Conservation (phyloP, 2,113 vertebrate species). For the Nansenia antarctica region DNA sequence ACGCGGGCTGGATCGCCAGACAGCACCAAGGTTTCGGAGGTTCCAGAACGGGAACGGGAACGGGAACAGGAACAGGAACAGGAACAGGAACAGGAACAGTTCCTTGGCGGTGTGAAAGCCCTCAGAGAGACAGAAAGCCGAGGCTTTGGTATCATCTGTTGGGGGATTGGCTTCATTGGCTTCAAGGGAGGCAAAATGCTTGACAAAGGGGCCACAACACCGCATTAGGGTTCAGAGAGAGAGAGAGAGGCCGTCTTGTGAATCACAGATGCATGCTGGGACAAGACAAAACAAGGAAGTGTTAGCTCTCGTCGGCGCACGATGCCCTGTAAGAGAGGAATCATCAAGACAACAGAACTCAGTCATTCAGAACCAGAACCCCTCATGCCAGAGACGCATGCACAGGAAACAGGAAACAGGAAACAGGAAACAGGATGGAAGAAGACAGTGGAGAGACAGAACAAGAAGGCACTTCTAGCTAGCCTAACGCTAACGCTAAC, state of each 20-base stretch:
- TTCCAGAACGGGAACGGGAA: too few species aligned
- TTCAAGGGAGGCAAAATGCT: conserved; percentile 43
- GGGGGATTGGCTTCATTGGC: conserved; percentile 17
- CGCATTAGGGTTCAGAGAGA: conserved; percentile 39
- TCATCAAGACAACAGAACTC: conserved; percentile 42
- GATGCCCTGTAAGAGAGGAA: conserved; percentile 59
- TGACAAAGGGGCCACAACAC: conserved; percentile 42
- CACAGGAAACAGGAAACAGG: conserved; percentile 62
- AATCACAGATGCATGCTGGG: conserved; percentile 67
- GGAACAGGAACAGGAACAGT: too few species aligned
- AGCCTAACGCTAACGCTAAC: too few species aligned
- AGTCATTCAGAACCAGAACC: conserved; percentile 59
- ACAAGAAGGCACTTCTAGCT: neutral
- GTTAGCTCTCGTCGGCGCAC: conserved; percentile 41
- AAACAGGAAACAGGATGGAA: conserved; percentile 28
- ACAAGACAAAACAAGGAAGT: conserved; percentile 58
- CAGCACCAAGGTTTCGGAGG: too few species aligned
- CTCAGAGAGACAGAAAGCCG: conserved; percentile 21
- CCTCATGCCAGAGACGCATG: conserved; percentile 76
- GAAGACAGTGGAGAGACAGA: conserved; percentile 51
- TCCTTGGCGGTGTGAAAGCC: too few species aligned
- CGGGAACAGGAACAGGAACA: too few species aligned
- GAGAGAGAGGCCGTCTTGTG: conserved; percentile 40
- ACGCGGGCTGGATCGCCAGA: too few species aligned
- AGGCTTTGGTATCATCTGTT: conserved; percentile 34